Evolutionary conservation across 2,888 invertebrate genomes (phyloP).

Genomic region (Cheilosia scutellata): DNA sequence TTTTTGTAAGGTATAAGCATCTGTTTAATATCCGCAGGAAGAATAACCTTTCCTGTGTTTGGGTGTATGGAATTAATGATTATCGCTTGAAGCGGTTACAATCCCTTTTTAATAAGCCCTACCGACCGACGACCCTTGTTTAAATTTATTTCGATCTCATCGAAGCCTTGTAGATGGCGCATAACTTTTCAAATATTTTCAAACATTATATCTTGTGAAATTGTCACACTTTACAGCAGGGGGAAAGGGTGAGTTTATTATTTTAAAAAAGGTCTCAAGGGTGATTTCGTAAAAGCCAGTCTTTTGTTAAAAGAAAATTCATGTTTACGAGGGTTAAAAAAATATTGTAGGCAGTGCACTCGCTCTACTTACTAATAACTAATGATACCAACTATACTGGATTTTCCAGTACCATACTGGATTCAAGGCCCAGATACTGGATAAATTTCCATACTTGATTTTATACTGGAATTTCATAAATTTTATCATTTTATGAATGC

Average conservation of each 20-base stretch:
- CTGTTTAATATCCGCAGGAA: conserved; percentile 58
- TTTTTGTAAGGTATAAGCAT: conserved; percentile 20
- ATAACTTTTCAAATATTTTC: conserved; percentile 18
- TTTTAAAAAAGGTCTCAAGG: conserved; percentile 3
- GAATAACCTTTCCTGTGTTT: conserved; percentile 11
- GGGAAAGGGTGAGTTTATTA: neutral
- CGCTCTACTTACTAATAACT: too few relatives aligned
- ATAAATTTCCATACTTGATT: too few relatives aligned
- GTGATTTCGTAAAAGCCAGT: conserved; percentile 6
- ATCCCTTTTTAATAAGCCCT: conserved; percentile 50
- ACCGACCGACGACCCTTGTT: conserved; percentile 29
- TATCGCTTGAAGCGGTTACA: conserved; percentile 26
- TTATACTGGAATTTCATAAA: too few relatives aligned
- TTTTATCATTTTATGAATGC: too few relatives aligned
- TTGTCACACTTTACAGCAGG: conserved; percentile 37
- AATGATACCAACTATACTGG: too few relatives aligned
- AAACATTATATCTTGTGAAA: conserved; percentile 30
- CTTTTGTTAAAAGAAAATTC: neutral
- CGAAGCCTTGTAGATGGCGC: neutral
- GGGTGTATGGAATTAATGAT: conserved; percentile 50
- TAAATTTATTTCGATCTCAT: conserved; percentile 51
- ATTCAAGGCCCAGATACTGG: too few relatives aligned
- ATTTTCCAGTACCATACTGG: too few relatives aligned
- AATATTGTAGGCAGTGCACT: too few relatives aligned
- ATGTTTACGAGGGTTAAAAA: neutral